These are phyloP conservation scores for Muscicapa comitata DNA, from an alignment of 2,797 vertebrate genomes.

Conservation along the genomic window DNA sequence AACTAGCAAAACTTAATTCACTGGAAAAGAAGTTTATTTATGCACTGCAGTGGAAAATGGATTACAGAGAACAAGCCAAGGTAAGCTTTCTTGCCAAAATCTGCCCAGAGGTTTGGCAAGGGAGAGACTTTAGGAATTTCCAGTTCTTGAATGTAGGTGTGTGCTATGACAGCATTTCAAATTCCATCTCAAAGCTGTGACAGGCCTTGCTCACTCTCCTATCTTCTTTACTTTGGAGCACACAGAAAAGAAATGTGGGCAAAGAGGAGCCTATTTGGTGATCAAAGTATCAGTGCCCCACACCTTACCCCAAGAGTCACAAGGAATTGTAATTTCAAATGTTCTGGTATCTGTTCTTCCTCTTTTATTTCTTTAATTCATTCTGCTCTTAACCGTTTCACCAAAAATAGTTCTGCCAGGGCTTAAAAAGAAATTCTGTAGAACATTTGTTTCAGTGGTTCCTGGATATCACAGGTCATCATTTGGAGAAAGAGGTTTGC, in stretches of 20 bases:
- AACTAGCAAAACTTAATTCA: constrained; percentile 79
- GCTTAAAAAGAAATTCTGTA: not conserved
- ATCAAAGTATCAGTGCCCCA: not conserved
- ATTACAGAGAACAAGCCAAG: constrained; percentile 69
- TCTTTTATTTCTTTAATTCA: not conserved
- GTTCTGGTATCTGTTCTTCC: not conserved
- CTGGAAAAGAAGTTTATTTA: constrained; percentile 79
- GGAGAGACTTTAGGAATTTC: not conserved
- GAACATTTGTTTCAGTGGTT: not conserved
- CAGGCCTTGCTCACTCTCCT: not conserved
- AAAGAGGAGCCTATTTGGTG: not conserved
- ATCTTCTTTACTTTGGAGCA: not conserved
- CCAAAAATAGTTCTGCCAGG: not conserved
- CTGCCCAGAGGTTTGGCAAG: not conserved
- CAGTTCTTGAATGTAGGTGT: not conserved
- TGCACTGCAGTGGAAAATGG: constrained; percentile 73
- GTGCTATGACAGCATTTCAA: not conserved
- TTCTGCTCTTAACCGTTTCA: not conserved
- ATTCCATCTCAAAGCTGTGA: not conserved
- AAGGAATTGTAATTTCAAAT: not conserved
- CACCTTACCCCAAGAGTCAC: not conserved
- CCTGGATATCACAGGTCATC: not conserved
- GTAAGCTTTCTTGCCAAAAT: constrained; percentile 55
- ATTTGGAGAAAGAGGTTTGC: not conserved
- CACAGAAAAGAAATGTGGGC: not conserved